phyloP scores from a whole-genome alignment of 2,113 vertebrate genomes.

The Coregonus clupeaformis region DNA sequence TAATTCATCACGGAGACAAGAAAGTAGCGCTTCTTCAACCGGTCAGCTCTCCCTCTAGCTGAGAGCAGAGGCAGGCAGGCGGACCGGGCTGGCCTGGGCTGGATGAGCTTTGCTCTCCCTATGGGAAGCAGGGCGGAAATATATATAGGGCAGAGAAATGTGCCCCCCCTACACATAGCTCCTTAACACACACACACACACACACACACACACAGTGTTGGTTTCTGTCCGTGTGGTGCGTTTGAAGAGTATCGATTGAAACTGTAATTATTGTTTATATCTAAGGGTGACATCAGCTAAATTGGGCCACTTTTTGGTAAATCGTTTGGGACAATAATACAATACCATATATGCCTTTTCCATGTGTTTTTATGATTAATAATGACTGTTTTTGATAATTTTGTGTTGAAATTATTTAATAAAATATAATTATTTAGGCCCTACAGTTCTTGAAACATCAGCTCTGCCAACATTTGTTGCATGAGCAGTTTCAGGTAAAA shows the following conservation, averaged over 20 bases:
- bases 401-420: too few species aligned
- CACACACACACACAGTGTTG: conserved; percentile 25
- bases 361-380: too few species aligned
- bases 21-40: conserved; percentile 67
- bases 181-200: background rate
- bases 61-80: conserved; percentile 27
- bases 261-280: background rate
- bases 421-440: too few species aligned
- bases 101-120: conserved; percentile 27
- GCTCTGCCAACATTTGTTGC: too few species aligned
- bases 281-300: too few species aligned
- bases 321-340: too few species aligned
- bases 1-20: conserved; percentile 77
- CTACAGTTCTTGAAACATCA: too few species aligned
- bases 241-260: conserved; percentile 51
- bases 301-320: too few species aligned
- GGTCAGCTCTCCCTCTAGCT: conserved; percentile 56
- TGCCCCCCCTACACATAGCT: conserved; percentile 16
- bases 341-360: too few species aligned
- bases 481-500: too few species aligned
- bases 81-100: conserved; percentile 23
- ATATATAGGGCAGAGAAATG: conserved; percentile 63
- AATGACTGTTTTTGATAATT: too few species aligned
- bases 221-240: conserved; percentile 54
- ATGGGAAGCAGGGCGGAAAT: conserved; percentile 57